Base-by-base conservation (phyloP, 2,113 vertebrate species). In the Thamnaconus septentrionalis region DNA sequence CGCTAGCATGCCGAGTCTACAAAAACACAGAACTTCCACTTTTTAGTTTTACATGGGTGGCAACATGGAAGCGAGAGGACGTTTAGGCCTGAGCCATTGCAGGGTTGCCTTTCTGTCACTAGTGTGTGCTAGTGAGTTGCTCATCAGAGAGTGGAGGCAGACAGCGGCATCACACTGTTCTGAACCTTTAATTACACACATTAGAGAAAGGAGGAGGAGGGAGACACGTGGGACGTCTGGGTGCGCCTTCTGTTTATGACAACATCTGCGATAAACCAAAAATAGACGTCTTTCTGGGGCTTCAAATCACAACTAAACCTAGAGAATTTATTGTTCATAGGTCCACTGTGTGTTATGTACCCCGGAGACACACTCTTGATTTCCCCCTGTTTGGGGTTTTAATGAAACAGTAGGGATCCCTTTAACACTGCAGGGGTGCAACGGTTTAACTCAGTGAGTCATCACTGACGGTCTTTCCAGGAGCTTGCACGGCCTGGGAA, bases 121-220 rank as follows among this genome's bases (percentile, higher is more conserved):
- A 66, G 88, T 85, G 61, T 71, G 88, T 71, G 84, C 87, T 88
- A 59, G 59, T 72, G 79, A 11, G 11, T 78, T 67, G 54, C 42
- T 45, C 10, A 18, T 56, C 31, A 48, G 39, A n/a, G 18, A 12
- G 58, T 48, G 18, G 45, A 39, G 41, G 61, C 44, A 6, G 11
- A 49, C 45, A 55, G 57, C 76, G 56, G 66, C 76, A 61, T 69
- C 55, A 43, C 3, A 40, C 41, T 60, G 69, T 66, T 42, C 39
- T 61, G 58, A 80, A 71, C 53, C 63, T 50, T 59, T 47, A 58
- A 56, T 73, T 70, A 71, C 48, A 12, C 53, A 59, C 58, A 74
- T 72, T 64, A 60, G 69, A 69, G n/a, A 45, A 62, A 40, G 50
- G 18, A 52, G 50, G n/a, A 7, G 11, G 50, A 5, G 3, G 6